These are phyloP conservation scores for Drosophila colorata DNA, from an alignment of 2,888 invertebrate species.

Conservation along the genomic window DNA sequence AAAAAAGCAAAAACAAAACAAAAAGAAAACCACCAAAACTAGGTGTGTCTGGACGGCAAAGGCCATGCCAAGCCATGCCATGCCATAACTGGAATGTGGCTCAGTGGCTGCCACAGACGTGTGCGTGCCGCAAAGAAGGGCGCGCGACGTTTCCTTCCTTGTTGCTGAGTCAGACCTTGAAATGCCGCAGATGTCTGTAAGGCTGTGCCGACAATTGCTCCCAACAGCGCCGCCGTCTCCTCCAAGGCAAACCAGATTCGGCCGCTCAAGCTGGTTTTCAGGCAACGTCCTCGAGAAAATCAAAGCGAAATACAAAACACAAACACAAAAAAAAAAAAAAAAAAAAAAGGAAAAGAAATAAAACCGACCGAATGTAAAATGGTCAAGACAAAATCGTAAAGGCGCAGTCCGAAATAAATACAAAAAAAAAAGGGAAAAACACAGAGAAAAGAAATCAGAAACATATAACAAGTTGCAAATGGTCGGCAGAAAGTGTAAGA, in stretches of 20 bases:
- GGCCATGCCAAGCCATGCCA: constrained; percentile 34
- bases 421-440: constrained; percentile 12
- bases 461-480: constrained; percentile 22
- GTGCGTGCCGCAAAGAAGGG: constrained; percentile 60
- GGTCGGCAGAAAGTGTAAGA: not conserved
- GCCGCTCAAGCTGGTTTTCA: constrained; percentile 67
- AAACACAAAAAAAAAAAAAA: not conserved
- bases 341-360: constrained; percentile 18
- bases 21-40: constrained; percentile 44
- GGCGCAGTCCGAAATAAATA: constrained; percentile 36
- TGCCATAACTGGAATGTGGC: constrained; percentile 74
- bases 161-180: constrained; percentile 78
- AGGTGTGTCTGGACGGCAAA: constrained; percentile 72
- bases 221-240: constrained; percentile 32
- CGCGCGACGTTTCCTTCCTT: constrained; percentile 64
- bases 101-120: constrained; percentile 41
- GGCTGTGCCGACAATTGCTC: not conserved
- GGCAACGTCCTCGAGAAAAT: constrained; percentile 74
- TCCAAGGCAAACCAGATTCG: constrained; percentile 77
- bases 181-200: constrained; percentile 71
- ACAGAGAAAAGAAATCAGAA: constrained; percentile 23
- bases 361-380: constrained; percentile 53
- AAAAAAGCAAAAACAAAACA: not conserved
- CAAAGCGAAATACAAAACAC: constrained; percentile 34
- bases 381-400: constrained; percentile 51